A percentile compares a stretch with the other conserved stretches of the same genome.
Conservation (phyloP, 2,113 vertebrate genomes). For the Ia io region DNA sequence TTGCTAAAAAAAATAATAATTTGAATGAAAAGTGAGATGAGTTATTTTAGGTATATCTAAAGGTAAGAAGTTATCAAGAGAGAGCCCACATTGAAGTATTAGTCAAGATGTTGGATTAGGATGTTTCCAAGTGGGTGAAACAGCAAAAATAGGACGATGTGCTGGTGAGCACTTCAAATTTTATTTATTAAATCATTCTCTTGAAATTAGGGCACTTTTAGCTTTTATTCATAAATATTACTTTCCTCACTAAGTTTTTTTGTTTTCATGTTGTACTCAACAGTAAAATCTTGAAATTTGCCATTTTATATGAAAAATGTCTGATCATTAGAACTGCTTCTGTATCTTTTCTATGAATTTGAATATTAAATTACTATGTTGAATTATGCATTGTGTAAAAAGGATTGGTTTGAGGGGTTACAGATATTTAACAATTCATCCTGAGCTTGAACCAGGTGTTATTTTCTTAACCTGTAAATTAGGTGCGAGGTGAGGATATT, state of each 20-base stretch:
- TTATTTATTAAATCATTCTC: constrained; percentile 15
- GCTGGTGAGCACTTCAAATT: not conserved
- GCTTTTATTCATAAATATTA: constrained; percentile 4
- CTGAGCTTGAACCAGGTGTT: not conserved
- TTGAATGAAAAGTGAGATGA: constrained; percentile 8
- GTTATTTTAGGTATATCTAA: not conserved
- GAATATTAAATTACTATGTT: not conserved
- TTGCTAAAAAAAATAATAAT: not conserved
- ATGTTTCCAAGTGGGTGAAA: not conserved
- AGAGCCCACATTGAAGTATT: not conserved
- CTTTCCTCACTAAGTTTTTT: not conserved
- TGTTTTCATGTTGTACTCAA: not conserved
- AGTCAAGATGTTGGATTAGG: not conserved
- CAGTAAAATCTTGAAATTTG: not conserved
- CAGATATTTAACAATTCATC: not conserved
- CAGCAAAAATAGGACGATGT: not conserved
- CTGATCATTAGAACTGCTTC: not conserved
- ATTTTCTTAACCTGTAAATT: constrained; percentile 47
- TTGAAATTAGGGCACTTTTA: not conserved
- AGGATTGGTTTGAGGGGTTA: not conserved
- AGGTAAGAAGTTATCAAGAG: not conserved
- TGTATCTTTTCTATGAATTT: constrained; percentile 19
- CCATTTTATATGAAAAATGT: not conserved
- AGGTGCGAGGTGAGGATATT: not conserved
- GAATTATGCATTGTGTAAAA: not conserved